phyloP scores from a whole-genome alignment of 2,888 invertebrate genomes.

The Geotrupes spiniger region DNA sequence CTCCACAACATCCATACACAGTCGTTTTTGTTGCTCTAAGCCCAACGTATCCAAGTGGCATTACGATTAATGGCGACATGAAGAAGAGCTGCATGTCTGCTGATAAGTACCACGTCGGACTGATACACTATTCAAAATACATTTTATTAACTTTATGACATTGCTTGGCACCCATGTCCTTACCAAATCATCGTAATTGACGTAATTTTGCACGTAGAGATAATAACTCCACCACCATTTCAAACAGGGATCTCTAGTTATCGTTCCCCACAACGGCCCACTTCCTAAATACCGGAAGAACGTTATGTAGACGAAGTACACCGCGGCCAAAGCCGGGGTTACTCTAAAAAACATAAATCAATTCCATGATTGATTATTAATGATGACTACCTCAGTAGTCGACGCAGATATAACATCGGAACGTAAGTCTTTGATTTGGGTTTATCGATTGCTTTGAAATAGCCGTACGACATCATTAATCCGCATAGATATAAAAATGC shows the following conservation, averaged over 20 bases:
- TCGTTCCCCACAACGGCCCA: conserved; percentile 12
- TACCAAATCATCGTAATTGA: conserved; percentile 19
- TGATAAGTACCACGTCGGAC: conserved; percentile 21
- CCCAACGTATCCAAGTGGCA: not conserved
- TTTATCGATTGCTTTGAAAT: conserved; percentile 14
- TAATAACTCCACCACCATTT: conserved; percentile 21
- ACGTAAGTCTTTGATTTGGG: conserved; percentile 1
- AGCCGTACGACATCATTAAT: conserved; percentile 15
- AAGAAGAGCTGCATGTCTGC: conserved; percentile 20
- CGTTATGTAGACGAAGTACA: conserved; percentile 15
- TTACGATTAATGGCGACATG: not conserved
- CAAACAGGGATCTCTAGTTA: conserved; percentile 6
- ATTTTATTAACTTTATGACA: too few species aligned
- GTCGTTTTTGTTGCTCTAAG: not conserved
- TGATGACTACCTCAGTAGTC: conserved; percentile 7
- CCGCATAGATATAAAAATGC: conserved; percentile 21
- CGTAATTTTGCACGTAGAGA: conserved; percentile 20
- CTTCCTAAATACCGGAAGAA: conserved; percentile 8
- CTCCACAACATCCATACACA: not conserved
- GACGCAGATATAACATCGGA: conserved; percentile 12
- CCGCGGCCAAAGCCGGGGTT: conserved; percentile 16
- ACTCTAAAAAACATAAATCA: too few species aligned
- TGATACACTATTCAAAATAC: conserved; percentile 10
- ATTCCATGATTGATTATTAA: too few species aligned
- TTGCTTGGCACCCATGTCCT: too few species aligned